These are phyloP conservation scores for Pyxicephalus adspersus DNA, from an alignment of 2,113 vertebrate genomes.

Conservation along the genomic window DNA sequence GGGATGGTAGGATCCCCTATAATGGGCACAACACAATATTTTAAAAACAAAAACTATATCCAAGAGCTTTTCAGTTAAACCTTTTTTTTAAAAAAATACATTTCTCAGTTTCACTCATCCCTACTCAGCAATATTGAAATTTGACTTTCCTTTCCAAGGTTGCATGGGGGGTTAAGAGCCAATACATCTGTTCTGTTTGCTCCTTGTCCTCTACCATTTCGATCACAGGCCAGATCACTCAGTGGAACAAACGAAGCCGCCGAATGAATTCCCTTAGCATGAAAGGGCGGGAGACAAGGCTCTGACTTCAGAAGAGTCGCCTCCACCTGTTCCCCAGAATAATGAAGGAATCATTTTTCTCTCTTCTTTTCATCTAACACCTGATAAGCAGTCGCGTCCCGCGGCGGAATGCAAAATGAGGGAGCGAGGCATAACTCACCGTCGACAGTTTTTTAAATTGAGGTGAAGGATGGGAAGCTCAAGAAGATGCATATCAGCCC, in stretches of 20 bases:
- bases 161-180: background rate
- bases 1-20: no score
- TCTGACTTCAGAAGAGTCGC: background rate
- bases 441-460: slow-evolving; percentile 3
- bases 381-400: slow-evolving; percentile 27
- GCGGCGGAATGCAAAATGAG: background rate
- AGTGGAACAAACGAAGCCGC: slow-evolving; percentile 14
- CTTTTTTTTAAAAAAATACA: no score
- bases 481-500: slow-evolving; percentile 15
- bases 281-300: background rate
- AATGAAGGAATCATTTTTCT: slow-evolving; percentile 26
- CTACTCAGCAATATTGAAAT: no score
- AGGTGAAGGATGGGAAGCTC: slow-evolving; percentile 18
- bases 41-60: no score
- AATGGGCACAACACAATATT: no score
- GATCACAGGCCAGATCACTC: background rate
- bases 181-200: background rate
- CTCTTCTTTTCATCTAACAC: slow-evolving; percentile 1
- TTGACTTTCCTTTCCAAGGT: no score
- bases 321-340: slow-evolving; percentile 1
- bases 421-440: background rate
- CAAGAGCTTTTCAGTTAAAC: no score
- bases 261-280: background rate
- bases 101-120: no score
- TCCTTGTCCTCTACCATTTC: background rate